Evolutionary conservation across 2,888 invertebrate genomes (phyloP), one percentile per base, ranked within the genome.

Genomic region (Willowsia nigromaculata): DNA sequence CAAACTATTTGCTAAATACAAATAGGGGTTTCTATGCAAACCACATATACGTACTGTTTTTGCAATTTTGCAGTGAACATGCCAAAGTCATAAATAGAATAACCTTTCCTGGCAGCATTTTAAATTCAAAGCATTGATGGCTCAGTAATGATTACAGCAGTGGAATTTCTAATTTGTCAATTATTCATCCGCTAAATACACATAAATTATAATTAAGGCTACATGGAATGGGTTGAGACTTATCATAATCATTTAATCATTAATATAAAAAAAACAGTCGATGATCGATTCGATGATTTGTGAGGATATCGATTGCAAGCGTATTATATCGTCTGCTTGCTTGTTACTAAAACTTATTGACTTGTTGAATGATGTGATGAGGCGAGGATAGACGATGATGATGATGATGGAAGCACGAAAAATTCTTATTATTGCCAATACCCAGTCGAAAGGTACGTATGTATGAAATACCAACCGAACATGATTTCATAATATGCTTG

Each of bases 401-500:
- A 68, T 4, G 27, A 33, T 62, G 33, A 62, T 33, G 43, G 40
- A 43, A 22, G 71, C 40, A 71, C 43, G 43, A 27, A 74, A 7
- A 47, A 15, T 74, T 47, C 74, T 40, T 68, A 68, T 47, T 47
- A 74, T 47, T 74, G 43, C 74, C 13, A 74, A 27, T 71, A n/a
- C n/a, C n/a, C n/a, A 59, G 11, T 33, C 25, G 47, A 27, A 30
- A n/a, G 9, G 7, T 37, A 37, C 9, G 37, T 76, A 85, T 85
- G 89, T 85, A 89, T 89, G 89, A 85, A 85, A 89, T 89, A 89
- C 89, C 89, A 89, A 76, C 53, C 53, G 30, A 88, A 89, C 89
- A 89, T 89, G 89, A 89, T 89, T 85, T 89, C 89, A 89, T 89
- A 85, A 85, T 85, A 89, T 85, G 89, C 89, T 76, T 89, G 89